phyloP scores from a whole-genome alignment of 1,140 invertebrate species.

The Phymastichus coffea region DNA sequence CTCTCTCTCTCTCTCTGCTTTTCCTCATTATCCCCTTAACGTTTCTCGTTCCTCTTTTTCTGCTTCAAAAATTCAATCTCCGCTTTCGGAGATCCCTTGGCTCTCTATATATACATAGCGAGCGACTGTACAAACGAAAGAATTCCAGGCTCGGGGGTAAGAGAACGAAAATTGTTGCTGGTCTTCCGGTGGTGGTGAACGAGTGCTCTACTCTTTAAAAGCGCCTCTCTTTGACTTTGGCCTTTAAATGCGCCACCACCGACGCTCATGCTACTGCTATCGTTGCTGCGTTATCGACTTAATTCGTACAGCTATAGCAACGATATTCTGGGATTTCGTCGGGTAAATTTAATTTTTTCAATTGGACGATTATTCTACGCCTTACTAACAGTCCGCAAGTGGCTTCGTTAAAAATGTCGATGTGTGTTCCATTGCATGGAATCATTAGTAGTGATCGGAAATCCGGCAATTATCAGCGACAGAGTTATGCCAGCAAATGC shows the following conservation, averaged over 20 bases:
- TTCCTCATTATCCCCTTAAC: slow-evolving; percentile 56
- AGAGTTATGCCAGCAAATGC: too few species aligned
- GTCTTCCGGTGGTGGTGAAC: not conserved
- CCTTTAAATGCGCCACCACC: not conserved
- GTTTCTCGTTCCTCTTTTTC: slow-evolving; percentile 38
- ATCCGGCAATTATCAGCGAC: too few species aligned
- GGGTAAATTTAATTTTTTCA: too few species aligned
- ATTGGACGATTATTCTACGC: too few species aligned
- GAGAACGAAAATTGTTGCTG: not conserved
- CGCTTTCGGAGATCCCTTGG: slow-evolving; percentile 34
- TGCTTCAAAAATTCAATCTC: slow-evolving; percentile 51
- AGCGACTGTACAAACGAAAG: slow-evolving; percentile 5
- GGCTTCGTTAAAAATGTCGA: too few species aligned
- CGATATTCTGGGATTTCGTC: too few species aligned
- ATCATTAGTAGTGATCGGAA: too few species aligned
- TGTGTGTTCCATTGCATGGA: too few species aligned
- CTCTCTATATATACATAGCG: not conserved
- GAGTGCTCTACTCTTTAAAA: not conserved
- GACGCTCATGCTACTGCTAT: too few species aligned
- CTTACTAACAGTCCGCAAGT: too few species aligned
- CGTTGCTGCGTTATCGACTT: slow-evolving; percentile 6
- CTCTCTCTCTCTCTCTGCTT: slow-evolving; percentile 44
- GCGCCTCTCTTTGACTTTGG: not conserved
- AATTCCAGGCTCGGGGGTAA: not conserved
- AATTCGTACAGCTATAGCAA: not conserved